Evolutionary conservation across 2,888 invertebrate genomes (phyloP).

Genomic region (Ashinkailepas kermadecensis): DNA sequence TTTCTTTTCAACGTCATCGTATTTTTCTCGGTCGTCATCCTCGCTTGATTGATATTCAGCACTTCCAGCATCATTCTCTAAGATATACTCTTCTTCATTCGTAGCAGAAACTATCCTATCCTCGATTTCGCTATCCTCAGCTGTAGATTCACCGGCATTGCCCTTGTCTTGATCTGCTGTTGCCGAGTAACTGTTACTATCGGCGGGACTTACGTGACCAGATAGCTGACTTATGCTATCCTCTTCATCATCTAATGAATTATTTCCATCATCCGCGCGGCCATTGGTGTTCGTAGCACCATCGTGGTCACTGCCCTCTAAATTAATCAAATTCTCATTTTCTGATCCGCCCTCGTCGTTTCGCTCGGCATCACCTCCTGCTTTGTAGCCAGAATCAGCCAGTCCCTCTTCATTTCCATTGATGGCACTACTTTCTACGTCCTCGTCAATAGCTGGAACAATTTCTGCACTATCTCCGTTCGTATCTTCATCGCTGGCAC

Average conservation of each 20-base stretch:
- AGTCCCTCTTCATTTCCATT: not conserved
- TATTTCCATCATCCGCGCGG: not conserved
- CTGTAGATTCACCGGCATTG: too few relatives aligned
- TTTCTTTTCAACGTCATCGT: not conserved
- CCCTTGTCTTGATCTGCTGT: too few relatives aligned
- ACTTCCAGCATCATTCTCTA: too few relatives aligned
- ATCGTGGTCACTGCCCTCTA: not conserved
- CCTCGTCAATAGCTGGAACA: not conserved
- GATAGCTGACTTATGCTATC: not conserved
- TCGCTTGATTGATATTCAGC: too few relatives aligned
- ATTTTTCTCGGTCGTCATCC: too few relatives aligned
- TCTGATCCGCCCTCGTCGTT: not conserved
- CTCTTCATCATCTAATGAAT: not conserved
- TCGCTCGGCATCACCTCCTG: not conserved
- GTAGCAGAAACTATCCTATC: too few relatives aligned
- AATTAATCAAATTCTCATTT: not conserved
- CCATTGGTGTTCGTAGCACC: not conserved
- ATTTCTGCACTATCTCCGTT: not conserved
- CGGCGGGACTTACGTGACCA: not conserved
- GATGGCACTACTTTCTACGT: not conserved
- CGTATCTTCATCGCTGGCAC: not conserved
- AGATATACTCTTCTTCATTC: too few relatives aligned
- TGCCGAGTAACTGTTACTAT: too few relatives aligned
- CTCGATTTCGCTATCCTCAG: too few relatives aligned
- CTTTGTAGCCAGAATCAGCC: not conserved